phyloP scores from a whole-genome alignment of 2,888 invertebrate genomes.

The Adineta ricciae region DNA sequence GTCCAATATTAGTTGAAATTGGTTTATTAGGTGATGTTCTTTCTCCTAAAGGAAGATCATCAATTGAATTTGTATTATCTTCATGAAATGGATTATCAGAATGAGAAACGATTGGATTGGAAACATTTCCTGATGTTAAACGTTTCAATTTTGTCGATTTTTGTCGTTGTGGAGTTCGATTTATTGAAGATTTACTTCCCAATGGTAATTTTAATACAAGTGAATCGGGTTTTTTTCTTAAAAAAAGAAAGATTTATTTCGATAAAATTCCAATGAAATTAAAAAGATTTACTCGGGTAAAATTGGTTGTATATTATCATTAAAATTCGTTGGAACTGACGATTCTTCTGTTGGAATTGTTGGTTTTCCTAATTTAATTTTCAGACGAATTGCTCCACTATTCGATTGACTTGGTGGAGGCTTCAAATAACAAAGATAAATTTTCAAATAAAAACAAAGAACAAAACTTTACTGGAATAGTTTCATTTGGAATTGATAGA shows the following conservation, averaged over 20 bases:
- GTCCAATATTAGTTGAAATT: background rate
- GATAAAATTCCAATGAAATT: background rate
- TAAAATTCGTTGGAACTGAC: background rate
- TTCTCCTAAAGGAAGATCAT: background rate
- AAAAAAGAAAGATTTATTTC: background rate
- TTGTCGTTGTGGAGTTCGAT: background rate
- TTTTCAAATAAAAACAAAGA: background rate
- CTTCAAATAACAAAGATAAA: background rate
- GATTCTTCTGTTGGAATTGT: background rate
- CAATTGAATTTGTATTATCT: background rate
- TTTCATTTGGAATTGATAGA: background rate
- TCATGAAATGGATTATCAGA: background rate
- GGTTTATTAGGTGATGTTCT: background rate
- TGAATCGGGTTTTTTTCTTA: background rate
- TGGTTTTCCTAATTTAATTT: constrained; percentile 7
- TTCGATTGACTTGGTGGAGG: background rate
- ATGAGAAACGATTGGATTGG: background rate
- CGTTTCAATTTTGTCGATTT: background rate
- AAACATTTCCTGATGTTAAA: background rate
- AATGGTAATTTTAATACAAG: background rate
- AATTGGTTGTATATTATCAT: background rate
- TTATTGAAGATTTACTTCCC: background rate
- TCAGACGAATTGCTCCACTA: background rate
- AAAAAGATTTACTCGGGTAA: background rate
- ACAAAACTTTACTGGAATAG: no score